Conservation (phyloP, 2,888 invertebrate genomes). For the Spilosoma lubricipeda region DNA sequence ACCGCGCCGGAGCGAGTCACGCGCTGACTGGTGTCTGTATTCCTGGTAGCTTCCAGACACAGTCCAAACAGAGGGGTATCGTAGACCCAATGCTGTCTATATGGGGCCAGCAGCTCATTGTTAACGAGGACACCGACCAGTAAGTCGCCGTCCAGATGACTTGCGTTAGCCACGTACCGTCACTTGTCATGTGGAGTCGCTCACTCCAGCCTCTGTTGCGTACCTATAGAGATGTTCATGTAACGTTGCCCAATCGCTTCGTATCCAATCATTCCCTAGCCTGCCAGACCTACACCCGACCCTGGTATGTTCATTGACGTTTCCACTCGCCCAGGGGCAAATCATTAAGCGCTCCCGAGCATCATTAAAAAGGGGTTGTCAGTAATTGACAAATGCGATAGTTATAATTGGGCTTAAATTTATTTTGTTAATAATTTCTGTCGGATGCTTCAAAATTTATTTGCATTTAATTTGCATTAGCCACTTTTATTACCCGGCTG, state of each 20-base stretch:
- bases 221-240: constrained; percentile 72
- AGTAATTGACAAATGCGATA: neutral
- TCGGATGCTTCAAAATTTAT: constrained; percentile 9
- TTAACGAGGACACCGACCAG: constrained; percentile 99
- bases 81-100: constrained; percentile 99
- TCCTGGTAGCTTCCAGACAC: constrained; percentile 92
- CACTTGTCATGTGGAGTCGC: constrained; percentile 71
- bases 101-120: constrained; percentile 99
- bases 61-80: constrained; percentile 97
- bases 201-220: constrained; percentile 75
- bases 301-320: constrained; percentile 60
- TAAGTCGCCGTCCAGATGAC: constrained; percentile 89
- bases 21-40: constrained; percentile 78
- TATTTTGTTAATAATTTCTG: constrained; percentile 10
- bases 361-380: constrained; percentile 13
- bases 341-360: constrained; percentile 52
- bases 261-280: constrained; percentile 58
- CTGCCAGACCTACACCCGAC: constrained; percentile 54
- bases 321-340: constrained; percentile 64
- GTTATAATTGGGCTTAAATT: constrained; percentile 7
- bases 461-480: constrained; percentile 14
- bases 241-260: constrained; percentile 63
- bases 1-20: constrained; percentile 48
- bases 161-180: constrained; percentile 68
- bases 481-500: neutral